Base-by-base conservation (phyloP, 2,113 vertebrate genomes). In the Phylloscopus whistleri region DNA sequence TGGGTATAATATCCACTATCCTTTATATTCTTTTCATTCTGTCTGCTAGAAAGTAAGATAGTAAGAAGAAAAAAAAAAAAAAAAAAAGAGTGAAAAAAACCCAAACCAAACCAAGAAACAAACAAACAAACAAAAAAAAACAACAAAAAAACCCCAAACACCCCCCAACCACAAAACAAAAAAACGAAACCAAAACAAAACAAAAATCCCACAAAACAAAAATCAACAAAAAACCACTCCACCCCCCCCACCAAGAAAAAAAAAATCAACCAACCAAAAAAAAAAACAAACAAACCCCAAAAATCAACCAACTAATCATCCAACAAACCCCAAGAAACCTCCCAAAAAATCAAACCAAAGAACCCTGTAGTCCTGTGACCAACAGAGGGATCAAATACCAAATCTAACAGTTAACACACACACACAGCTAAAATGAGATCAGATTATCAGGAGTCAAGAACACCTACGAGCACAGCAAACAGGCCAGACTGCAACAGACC, bases 291-390 rank as follows among this genome's bases (percentile, higher is more conserved):
- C 33, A 37, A n/a, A 26, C 30, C 6, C 30, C 6, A 37, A 59
- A 46, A 46, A 20, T 6, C 19, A 75, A 22, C 37, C 22, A 64
- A 46, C 18, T 12, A 30, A 52, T 21, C 49, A 53, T 30, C 14
- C n/a, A 24, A 44, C 16, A 56, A 9, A 2, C 21, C 6, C 28
- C 20, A 31, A 44, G 21, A 33, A 44, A 21, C 23, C n/a, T 5
- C 11, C 16, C 18, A 64, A 35, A 8, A 26, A 58, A 13, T 1
- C 39, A 49, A 17, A 20, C 8, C 31, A 58, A 67, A 80, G 41
- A 70, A 19, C 20, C 4, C 13, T 1, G 0, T 39, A 44, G 43
- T 26, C 8, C 8, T 67, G 17, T 30, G 5, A 37, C 35, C 16
- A 91, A 41, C 26, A 52, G 30, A 28, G 28, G 49, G 11, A 55